These are phyloP conservation scores for Zootoca vivipara DNA, from an alignment of 2,113 vertebrate genomes.

Conservation along the genomic window DNA sequence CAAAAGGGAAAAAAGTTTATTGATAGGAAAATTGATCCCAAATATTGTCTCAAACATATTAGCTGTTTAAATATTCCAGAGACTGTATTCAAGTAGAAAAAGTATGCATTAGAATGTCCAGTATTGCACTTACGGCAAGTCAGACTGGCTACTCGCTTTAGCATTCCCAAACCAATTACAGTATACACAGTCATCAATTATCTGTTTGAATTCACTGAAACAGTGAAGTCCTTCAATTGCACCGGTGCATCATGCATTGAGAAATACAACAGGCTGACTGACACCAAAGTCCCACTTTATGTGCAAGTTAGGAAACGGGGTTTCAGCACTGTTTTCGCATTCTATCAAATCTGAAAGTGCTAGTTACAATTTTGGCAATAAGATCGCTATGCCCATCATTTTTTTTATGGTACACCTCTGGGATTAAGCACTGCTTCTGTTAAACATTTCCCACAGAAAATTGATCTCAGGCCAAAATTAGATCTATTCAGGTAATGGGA, in stretches of 20 bases:
- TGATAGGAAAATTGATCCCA: conserved; percentile 70
- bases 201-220: conserved; percentile 11
- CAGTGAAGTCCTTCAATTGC: conserved; percentile 14
- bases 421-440: conserved; percentile 26
- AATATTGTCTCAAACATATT: conserved; percentile 64
- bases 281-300: neutral
- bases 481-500: neutral
- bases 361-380: conserved; percentile 39
- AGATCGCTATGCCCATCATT: conserved; percentile 11
- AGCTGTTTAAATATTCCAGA: conserved; percentile 62
- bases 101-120: conserved; percentile 55
- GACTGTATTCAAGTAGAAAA: conserved; percentile 72
- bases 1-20: conserved; percentile 68
- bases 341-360: conserved; percentile 23
- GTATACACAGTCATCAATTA: neutral
- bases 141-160: conserved; percentile 42
- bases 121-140: conserved; percentile 69
- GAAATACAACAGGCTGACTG: neutral
- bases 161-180: conserved; percentile 53
- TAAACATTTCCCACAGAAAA: neutral
- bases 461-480: neutral
- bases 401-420: neutral
- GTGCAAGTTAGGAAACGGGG: conserved; percentile 13
- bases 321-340: conserved; percentile 56
- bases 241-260: neutral